Conservation (phyloP, 2,888 invertebrate species). For the Catocala fraxini region DNA sequence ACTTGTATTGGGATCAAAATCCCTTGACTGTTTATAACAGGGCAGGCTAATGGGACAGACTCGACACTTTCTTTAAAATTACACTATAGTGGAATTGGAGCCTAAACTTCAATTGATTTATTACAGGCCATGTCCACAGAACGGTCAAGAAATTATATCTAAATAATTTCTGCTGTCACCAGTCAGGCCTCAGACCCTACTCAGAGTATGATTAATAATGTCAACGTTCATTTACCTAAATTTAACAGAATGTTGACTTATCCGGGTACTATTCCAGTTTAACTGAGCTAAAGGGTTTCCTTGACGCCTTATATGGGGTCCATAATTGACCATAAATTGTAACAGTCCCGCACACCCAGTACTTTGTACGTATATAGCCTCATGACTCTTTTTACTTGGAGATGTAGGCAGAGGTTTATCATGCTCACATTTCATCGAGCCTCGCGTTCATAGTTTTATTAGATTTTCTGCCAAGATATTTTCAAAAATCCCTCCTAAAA, state of each 20-base stretch:
- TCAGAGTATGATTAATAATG: slow-evolving; percentile 47
- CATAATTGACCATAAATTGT: too few species aligned
- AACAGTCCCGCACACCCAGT: too few species aligned
- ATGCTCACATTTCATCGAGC: too few species aligned
- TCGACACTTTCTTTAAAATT: not conserved
- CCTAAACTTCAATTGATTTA: slow-evolving; percentile 31
- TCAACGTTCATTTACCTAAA: slow-evolving; percentile 9
- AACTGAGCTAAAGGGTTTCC: not conserved
- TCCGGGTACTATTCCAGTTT: not conserved
- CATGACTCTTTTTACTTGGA: too few species aligned
- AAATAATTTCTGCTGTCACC: slow-evolving; percentile 44
- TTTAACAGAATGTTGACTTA: not conserved
- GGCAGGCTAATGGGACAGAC: too few species aligned
- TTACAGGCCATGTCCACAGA: slow-evolving; percentile 13
- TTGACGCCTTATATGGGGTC: not conserved
- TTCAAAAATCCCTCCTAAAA: too few species aligned
- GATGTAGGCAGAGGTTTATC: too few species aligned
- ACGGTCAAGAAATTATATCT: slow-evolving; percentile 40
- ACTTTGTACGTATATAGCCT: too few species aligned
- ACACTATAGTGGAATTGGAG: not conserved
- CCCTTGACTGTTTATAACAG: too few species aligned
- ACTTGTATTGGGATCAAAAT: too few species aligned
- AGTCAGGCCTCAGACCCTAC: slow-evolving; percentile 42
- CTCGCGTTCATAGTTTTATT: too few species aligned
- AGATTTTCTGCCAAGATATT: too few species aligned